Evolutionary conservation across 2,797 vertebrate genomes (phyloP).

Genomic region (Rhynchonycteris naso): DNA sequence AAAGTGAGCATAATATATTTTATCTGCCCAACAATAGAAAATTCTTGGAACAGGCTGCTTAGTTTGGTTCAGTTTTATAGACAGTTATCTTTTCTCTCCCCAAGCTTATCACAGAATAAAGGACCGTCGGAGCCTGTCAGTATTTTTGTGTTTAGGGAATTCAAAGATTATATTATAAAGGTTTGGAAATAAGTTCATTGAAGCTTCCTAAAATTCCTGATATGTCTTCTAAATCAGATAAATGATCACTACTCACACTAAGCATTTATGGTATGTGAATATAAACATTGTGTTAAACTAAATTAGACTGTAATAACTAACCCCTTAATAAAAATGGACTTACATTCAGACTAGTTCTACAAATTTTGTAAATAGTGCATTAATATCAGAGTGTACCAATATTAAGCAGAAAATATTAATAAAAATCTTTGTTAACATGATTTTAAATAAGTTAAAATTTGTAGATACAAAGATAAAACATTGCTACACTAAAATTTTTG

Average conservation of each 20-base stretch:
- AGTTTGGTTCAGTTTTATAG: background rate
- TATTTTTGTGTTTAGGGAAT: background rate
- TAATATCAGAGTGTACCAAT: background rate
- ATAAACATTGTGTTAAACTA: background rate
- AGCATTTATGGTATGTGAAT: background rate
- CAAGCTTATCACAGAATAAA: background rate
- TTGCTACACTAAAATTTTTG: background rate
- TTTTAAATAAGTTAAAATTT: background rate
- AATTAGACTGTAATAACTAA: background rate
- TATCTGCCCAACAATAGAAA: no score
- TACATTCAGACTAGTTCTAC: background rate
- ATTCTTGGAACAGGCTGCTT: background rate
- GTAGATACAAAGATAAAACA: background rate
- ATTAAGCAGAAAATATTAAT: background rate
- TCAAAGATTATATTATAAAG: background rate
- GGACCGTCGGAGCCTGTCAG: background rate
- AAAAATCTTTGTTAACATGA: background rate
- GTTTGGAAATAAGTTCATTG: background rate
- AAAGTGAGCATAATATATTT: no score
- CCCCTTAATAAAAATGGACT: background rate
- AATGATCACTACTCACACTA: background rate
- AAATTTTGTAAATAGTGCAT: background rate
- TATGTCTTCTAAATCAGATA: background rate
- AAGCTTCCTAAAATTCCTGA: background rate
- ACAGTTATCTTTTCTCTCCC: background rate